Evolutionary conservation across 2,797 vertebrate species (phyloP), one percentile per base, ranked within the genome.

Genomic region (Urocyon cinereoargenteus): DNA sequence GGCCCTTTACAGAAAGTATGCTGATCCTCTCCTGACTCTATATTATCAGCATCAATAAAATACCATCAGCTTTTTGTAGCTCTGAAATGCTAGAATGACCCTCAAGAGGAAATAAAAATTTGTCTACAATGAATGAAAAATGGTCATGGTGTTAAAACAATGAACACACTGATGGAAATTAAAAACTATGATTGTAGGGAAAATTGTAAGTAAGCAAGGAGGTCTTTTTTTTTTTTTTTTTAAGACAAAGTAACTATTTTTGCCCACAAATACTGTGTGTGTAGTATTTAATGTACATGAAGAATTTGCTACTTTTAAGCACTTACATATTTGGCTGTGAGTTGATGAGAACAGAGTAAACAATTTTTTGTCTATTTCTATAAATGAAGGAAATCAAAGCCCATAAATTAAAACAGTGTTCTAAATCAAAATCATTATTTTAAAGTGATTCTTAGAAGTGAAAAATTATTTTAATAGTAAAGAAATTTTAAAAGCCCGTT

Each of bases 111-210:
- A 87, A 90, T 90, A 94, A 95, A 95, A 91, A 66, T 79, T 79
- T 78, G 93, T 86, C 49, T 95, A 55, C 31, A 57, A 51, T 81
- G 86, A 78, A 81, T 90, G 81, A 79, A 91, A 97, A 96, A 75
- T 57, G 6, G 21, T 90, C 51, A 49, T 10, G 12, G 24, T 68
- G 14, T 68, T 92, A 84, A 86, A 85, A 57, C 31, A 79, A 66
- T 78, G 77, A 94, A 79, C 77, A 68, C 26, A 28, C 13, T 14
- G 34, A 49, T 57, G 36, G 45, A 66, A 94, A 94, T 96, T 90
- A 90, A 95, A 92, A 36, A 1, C 31, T 45, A 64, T 84, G 59
- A 87, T 92, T 87, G 16, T 24, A 92, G 36, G n/a, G 40, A 26
- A 68, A 95, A 87, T 55, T 66, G 7, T 84, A 92, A 90, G 96